Percentiles rank a stretch among this genome's conserved stretches.
Conservation (phyloP, 2,888 invertebrate genomes). For the Yponomeuta sedellus region DNA sequence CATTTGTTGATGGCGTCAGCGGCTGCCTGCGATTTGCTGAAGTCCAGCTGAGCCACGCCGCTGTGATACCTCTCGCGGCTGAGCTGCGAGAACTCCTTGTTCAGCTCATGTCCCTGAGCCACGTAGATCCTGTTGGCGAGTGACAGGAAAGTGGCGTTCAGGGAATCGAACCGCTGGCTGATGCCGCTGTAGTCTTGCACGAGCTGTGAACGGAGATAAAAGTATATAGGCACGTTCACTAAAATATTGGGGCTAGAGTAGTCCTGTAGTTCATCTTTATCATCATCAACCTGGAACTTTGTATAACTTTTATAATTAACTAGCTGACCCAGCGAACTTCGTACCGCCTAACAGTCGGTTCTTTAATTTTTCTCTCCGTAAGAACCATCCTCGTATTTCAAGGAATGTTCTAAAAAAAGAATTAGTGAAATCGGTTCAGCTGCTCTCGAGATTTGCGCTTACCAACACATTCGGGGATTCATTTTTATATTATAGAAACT, state of each 20-base stretch:
- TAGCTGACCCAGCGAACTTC: too few relatives aligned
- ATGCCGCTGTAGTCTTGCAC: conserved; percentile 31
- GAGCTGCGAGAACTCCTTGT: conserved; percentile 27
- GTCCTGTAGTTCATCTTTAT: background rate
- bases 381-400: too few relatives aligned
- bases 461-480: too few relatives aligned
- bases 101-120: conserved; percentile 26
- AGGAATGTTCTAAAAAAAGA: too few relatives aligned
- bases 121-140: conserved; percentile 45
- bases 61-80: conserved; percentile 30
- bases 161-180: conserved; percentile 28
- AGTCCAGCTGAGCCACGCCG: conserved; percentile 35
- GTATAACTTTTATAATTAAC: too few relatives aligned
- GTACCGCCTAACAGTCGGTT: too few relatives aligned
- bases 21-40: conserved; percentile 28
- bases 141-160: conserved; percentile 35
- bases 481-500: too few relatives aligned
- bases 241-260: background rate
- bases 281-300: too few relatives aligned
- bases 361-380: too few relatives aligned
- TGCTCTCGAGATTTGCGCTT: too few relatives aligned
- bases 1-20: conserved; percentile 30
- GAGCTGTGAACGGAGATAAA: conserved; percentile 25
- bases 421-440: too few relatives aligned
- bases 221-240: background rate